These are phyloP conservation scores for Saccostrea cuccullata DNA, from an alignment of 1,140 invertebrate genomes.

Conservation along the genomic window DNA sequence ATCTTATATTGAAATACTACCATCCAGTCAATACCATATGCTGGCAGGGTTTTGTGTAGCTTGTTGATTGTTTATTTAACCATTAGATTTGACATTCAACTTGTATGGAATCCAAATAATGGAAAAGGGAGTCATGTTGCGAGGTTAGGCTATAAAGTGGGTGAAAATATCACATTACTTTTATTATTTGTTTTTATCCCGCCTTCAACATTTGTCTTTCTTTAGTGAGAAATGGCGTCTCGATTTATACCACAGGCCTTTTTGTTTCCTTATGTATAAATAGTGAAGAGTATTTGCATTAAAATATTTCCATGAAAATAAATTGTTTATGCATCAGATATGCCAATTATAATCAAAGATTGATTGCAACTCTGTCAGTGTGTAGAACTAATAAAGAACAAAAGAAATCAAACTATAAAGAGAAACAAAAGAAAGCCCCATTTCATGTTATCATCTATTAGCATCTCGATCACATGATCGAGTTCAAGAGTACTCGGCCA, in stretches of 20 bases:
- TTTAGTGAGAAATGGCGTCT: background rate
- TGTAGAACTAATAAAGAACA: no score
- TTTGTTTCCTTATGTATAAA: background rate
- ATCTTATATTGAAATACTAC: background rate
- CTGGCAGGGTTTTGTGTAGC: background rate
- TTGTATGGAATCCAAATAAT: background rate
- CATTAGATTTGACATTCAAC: background rate
- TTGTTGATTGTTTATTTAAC: slow-evolving; percentile 2
- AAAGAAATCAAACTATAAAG: no score
- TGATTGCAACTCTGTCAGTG: no score
- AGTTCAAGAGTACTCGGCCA: no score
- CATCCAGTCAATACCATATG: slow-evolving; percentile 1
- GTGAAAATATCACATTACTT: slow-evolving; percentile 16
- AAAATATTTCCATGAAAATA: no score
- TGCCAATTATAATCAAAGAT: no score
- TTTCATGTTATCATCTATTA: no score
- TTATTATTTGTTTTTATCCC: background rate
- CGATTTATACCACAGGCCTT: background rate
- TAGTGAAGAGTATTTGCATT: no score
- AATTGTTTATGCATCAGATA: no score
- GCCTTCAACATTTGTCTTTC: background rate
- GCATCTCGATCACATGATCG: no score
- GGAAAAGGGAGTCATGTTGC: background rate
- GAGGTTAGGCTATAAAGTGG: background rate
- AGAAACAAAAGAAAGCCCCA: no score